Conservation (phyloP, 2,888 invertebrate species). For the Epirrita christyi region DNA sequence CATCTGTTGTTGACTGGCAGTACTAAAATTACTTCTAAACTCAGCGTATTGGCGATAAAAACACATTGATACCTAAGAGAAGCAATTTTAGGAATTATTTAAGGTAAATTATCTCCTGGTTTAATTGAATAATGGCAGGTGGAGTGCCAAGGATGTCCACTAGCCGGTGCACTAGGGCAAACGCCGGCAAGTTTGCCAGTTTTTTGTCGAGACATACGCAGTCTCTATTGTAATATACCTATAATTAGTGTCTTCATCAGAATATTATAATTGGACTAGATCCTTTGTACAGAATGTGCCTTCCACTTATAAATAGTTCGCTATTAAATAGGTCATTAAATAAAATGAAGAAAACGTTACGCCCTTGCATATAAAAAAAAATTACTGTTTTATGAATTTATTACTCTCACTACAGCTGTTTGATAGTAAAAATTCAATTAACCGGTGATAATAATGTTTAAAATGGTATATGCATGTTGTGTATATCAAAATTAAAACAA, state of each 20-base stretch:
- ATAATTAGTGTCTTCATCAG: constrained; percentile 74
- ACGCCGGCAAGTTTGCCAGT: constrained; percentile 63
- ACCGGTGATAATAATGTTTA: constrained; percentile 10
- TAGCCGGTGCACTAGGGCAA: constrained; percentile 67
- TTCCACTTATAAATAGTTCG: constrained; percentile 28
- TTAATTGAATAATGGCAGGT: constrained; percentile 79
- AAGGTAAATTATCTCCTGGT: constrained; percentile 75
- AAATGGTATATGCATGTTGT: constrained; percentile 1
- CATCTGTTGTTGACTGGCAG: constrained; percentile 74
- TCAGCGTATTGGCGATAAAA: constrained; percentile 24
- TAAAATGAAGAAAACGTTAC: constrained; percentile 3
- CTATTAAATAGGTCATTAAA: constrained; percentile 23
- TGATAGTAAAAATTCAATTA: constrained; percentile 23
- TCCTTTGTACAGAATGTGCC: constrained; percentile 52
- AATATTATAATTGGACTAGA: constrained; percentile 68
- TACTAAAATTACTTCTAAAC: constrained; percentile 40
- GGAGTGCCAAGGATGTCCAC: constrained; percentile 76
- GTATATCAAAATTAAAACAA: constrained; percentile 27
- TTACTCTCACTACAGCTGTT: not conserved
- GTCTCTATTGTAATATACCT: constrained; percentile 55
- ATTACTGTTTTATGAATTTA: constrained; percentile 6
- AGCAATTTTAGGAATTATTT: constrained; percentile 69
- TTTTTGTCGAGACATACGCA: constrained; percentile 62
- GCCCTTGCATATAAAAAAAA: constrained; percentile 17
- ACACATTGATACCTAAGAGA: constrained; percentile 29